Evolutionary conservation across 2,888 invertebrate species (phyloP).

Genomic region (Dicyrtoma fusca): DNA sequence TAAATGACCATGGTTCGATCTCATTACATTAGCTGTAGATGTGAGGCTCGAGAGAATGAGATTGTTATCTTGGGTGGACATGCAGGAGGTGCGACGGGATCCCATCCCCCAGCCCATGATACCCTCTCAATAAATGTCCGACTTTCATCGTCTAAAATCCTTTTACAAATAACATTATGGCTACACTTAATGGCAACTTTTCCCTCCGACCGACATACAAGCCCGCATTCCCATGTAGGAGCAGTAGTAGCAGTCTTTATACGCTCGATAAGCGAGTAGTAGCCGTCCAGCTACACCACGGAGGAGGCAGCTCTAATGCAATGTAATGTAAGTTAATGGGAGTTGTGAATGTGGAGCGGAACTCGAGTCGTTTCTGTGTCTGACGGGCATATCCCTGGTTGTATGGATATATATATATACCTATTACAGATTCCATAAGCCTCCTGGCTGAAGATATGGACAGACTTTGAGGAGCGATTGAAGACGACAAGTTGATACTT

Average conservation of each 20-base stretch:
- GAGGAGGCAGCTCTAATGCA: conserved; percentile 9
- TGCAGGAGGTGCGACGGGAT: conserved; percentile 19
- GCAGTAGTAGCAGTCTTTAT: too few relatives aligned
- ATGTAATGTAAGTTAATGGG: conserved; percentile 30
- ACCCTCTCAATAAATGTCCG: conserved; percentile 23
- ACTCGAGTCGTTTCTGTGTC: conserved; percentile 20
- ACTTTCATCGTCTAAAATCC: conserved; percentile 26
- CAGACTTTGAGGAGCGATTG: background rate
- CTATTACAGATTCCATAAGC: too few relatives aligned
- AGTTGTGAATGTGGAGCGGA: conserved; percentile 24
- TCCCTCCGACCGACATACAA: conserved; percentile 13
- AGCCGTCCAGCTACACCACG: background rate
- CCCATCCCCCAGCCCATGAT: conserved; percentile 17
- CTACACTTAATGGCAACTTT: conserved; percentile 1
- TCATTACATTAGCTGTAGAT: conserved; percentile 4
- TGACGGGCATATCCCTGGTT: too few relatives aligned
- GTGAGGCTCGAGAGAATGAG: background rate
- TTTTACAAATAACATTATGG: conserved; percentile 26
- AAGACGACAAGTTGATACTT: background rate
- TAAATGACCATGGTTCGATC: conserved; percentile 12
- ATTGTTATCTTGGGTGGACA: conserved; percentile 8
- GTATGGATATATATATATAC: too few relatives aligned
- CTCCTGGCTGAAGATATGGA: conserved; percentile 10
- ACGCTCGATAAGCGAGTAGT: too few relatives aligned
- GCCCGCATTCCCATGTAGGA: too few relatives aligned